A percentile compares a stretch with the other conserved stretches of the same genome.
phyloP scores from a whole-genome alignment of 2,113 vertebrate species.

The Lanius collurio region DNA sequence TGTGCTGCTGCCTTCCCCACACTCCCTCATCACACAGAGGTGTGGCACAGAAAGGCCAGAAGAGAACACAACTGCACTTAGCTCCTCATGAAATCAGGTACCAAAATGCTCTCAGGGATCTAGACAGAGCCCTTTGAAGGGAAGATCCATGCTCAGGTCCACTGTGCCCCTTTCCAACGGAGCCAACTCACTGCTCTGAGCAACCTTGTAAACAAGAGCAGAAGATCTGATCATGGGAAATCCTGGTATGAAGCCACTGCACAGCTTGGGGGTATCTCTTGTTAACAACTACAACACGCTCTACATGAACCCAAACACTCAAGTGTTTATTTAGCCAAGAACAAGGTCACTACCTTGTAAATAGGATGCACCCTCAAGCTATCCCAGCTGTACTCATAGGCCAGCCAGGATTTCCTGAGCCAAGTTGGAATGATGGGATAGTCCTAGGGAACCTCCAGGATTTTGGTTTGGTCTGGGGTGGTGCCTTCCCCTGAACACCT shows the following conservation, averaged over 20 bases:
- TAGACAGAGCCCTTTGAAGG: neutral
- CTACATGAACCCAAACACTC: neutral
- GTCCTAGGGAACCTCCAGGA: neutral
- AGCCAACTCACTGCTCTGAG: neutral
- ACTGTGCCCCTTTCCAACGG: neutral
- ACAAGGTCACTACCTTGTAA: conserved; percentile 8
- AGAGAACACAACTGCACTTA: neutral
- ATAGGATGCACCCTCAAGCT: neutral
- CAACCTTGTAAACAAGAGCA: neutral
- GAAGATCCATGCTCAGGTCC: neutral
- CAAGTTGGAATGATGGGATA: neutral
- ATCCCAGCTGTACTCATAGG: neutral
- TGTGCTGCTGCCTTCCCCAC: neutral
- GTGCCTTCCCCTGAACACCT: neutral
- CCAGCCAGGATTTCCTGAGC: neutral
- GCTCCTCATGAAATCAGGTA: neutral
- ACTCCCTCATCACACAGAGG: neutral
- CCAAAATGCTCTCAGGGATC: neutral
- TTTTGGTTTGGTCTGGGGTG: neutral
- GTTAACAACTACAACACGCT: neutral
- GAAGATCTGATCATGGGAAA: neutral
- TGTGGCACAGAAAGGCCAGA: neutral
- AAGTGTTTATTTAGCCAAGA: neutral
- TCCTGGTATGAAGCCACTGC: neutral
- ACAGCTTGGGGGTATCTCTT: neutral